phyloP scores from a whole-genome alignment of 2,797 vertebrate genomes.

The Tenualosa thibaudeaui region DNA sequence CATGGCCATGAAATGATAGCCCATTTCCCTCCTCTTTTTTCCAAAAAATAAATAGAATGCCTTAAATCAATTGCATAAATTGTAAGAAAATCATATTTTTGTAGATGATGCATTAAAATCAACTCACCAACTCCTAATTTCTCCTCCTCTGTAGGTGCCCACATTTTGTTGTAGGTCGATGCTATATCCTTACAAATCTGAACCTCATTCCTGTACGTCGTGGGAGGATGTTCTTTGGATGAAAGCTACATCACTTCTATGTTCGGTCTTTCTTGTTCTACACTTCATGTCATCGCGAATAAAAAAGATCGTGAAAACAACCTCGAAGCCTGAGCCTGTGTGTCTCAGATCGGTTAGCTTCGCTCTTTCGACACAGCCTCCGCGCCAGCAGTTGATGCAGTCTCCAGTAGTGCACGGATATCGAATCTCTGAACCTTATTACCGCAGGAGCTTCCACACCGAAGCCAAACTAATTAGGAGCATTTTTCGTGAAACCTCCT shows the following conservation, averaged over 20 bases:
- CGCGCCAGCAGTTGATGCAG: conserved; percentile 17
- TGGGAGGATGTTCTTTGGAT: conserved; percentile 15
- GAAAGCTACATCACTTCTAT: conserved; percentile 11
- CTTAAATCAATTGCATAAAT: not conserved
- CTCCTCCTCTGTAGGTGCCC: conserved; percentile 91
- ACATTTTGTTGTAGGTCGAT: conserved; percentile 69
- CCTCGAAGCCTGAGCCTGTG: conserved; percentile 13
- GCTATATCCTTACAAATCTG: conserved; percentile 11
- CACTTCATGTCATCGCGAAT: conserved; percentile 7
- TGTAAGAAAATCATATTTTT: not conserved
- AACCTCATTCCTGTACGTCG: conserved; percentile 21
- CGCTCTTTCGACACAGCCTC: conserved; percentile 17
- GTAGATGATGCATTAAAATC: conserved; percentile 17
- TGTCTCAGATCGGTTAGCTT: conserved; percentile 18
- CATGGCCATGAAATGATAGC: conserved; percentile 15
- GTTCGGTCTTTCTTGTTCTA: conserved; percentile 5
- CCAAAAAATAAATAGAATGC: conserved; percentile 1
- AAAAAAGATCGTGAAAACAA: conserved; percentile 13
- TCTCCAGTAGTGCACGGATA: conserved; percentile 15
- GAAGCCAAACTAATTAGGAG: conserved; percentile 11
- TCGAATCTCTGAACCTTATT: conserved; percentile 4
- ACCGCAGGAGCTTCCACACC: conserved; percentile 13
- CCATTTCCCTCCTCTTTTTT: not conserved
- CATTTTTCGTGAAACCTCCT: not conserved
- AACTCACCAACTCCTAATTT: conserved; percentile 94